Base-by-base conservation (phyloP, 2,888 invertebrate genomes). In the Drosophila sordidapex region DNA sequence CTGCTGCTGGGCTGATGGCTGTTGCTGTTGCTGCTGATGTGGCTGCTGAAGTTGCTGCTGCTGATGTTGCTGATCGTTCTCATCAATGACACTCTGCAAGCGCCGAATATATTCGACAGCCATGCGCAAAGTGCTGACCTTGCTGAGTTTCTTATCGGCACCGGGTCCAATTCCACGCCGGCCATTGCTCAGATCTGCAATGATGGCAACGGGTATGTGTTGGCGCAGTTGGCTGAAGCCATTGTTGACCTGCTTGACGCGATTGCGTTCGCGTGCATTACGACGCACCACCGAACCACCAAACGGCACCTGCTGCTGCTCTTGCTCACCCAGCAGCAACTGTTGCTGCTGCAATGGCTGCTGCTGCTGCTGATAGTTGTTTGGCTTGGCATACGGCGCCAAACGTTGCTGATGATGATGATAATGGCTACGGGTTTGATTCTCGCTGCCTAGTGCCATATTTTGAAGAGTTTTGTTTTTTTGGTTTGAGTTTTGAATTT, bases 201-300 rank as follows among this genome's bases (percentile, higher is more conserved):
- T 95, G 33, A 97, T 95, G 63, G 96, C 95, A 66, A 96, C 95
- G 0, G 98, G 98, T 77, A 98, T 97, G 91, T 98, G 98, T 86
- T 98, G 97, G 15, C 98, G 94, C 33, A 98, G 94, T 43, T 97
- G 96, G 7, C 97, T 97, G 92, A 98, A 98, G 84, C 98, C 98
- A 93, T 97, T 97, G 94, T 98, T 98, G 87, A 98, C 98, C 95
- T 98, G 98, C 93, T 98, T 98, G 80, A 98, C 98, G 81, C 99
- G 95, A 93, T 98, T 98, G 83, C 99, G 94, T 93, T 99, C 99
- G 33, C 99, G 95, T 48, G 98, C 99, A 93, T 99, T 99, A 86
- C 99, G 95, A 64, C 98, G 94, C 1, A 97, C 97, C 21, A 98
- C 98, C 8, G 98, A 97, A 61, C 97, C 96, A 71, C 89, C 88